Evolutionary conservation across 1,140 invertebrate species (phyloP).

Genomic region (Holcopasites calliopsidis): DNA sequence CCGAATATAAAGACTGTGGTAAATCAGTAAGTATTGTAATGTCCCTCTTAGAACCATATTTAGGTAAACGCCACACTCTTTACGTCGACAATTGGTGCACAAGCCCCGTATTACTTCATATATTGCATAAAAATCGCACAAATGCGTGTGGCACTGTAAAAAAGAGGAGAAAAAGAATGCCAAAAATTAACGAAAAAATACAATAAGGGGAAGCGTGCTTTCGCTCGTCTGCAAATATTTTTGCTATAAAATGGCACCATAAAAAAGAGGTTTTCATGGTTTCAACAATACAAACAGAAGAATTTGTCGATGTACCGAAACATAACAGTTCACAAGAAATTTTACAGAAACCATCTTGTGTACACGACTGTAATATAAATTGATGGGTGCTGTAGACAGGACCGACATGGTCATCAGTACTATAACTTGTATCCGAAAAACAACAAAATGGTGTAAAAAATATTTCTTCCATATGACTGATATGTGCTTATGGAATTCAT

Average conservation of each 20-base stretch:
- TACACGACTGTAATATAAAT: conserved; percentile 69
- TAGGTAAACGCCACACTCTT: conserved; percentile 64
- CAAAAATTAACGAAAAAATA: neutral
- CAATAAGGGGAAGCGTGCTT: conserved; percentile 48
- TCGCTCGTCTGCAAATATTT: conserved; percentile 47
- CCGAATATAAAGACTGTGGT: neutral
- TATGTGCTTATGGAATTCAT: conserved; percentile 19
- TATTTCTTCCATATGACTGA: conserved; percentile 65
- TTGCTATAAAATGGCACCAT: conserved; percentile 58
- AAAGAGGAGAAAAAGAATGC: neutral
- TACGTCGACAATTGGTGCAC: conserved; percentile 74
- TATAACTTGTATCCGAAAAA: conserved; percentile 62
- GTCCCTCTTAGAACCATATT: conserved; percentile 13
- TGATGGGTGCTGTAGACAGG: conserved; percentile 71
- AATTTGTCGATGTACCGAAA: neutral
- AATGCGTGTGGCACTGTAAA: conserved; percentile 66
- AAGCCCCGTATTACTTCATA: conserved; percentile 63
- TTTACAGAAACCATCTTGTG: conserved; percentile 54
- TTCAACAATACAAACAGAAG: conserved; percentile 20
- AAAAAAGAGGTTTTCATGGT: conserved; percentile 32
- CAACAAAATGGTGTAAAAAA: conserved; percentile 58
- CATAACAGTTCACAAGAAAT: neutral
- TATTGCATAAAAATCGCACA: conserved; percentile 60
- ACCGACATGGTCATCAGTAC: conserved; percentile 67
- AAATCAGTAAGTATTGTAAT: conserved; percentile 5